Conservation (phyloP, 2,888 invertebrate species). For the Seira ritae region DNA sequence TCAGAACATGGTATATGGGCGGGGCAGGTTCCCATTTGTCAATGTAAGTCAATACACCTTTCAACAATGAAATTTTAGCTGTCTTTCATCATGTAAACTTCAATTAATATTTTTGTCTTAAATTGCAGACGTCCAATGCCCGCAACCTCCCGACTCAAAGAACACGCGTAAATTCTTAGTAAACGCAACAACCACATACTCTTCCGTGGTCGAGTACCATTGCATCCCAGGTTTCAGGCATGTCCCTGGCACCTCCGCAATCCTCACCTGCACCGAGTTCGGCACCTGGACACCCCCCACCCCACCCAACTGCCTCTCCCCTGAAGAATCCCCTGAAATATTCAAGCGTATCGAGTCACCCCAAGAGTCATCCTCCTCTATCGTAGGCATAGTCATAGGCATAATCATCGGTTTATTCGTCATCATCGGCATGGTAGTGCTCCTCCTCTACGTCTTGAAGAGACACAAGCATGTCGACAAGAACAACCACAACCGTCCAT, state of each 20-base stretch:
- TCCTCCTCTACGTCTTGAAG: constrained; percentile 62
- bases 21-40: constrained; percentile 86
- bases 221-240: constrained; percentile 86
- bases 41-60: constrained; percentile 80
- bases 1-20: constrained; percentile 88
- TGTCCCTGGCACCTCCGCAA: constrained; percentile 76
- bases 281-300: constrained; percentile 69
- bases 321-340: constrained; percentile 63
- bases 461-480: constrained; percentile 29
- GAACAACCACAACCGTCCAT: constrained; percentile 40
- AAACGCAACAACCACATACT: constrained; percentile 89
- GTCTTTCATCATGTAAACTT: too few species aligned
- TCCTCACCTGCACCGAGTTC: constrained; percentile 67
- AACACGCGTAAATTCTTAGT: constrained; percentile 91
- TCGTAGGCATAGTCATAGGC: constrained; percentile 69
- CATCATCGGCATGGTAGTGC: constrained; percentile 55
- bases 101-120: not conserved
- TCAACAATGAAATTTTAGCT: not conserved
- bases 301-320: constrained; percentile 68
- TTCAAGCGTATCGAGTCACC: constrained; percentile 45
- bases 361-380: constrained; percentile 49
- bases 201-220: constrained; percentile 91
- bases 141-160: constrained; percentile 83
- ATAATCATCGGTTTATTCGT: constrained; percentile 62
- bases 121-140: constrained; percentile 78